Evolutionary conservation across 2,113 vertebrate genomes (phyloP), one percentile per base, ranked within the genome.

Genomic region (Siniperca knerii): DNA sequence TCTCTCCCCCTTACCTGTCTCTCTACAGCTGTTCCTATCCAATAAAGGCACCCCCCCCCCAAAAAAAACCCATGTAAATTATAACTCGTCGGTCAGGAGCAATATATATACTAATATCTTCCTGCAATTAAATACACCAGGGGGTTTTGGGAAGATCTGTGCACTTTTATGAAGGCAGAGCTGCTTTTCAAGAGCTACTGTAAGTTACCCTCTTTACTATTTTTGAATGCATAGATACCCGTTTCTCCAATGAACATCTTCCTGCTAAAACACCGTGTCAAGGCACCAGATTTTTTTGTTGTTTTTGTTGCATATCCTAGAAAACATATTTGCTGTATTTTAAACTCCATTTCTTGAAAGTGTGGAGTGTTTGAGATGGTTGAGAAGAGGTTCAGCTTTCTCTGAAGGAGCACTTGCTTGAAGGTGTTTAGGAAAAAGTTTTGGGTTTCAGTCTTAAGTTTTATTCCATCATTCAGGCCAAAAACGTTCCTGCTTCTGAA

Each of bases 371-470:
- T 48, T 61, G 57, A 60, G 40, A 40, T 2, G 15, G 16, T 60
- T 29, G 29, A 29, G 55, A 74, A 12, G 54, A 33, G 40, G 23
- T 70, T 25, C 25, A 12, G 4, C 4, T 18, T 11, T 54, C 66
- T 62, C 44, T 16, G 29, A 42, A 18, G 44, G n/a, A 44, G 8
- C 48, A 1, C 18, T 44, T 29, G 57, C 44, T 72, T 4, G 8
- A 46, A 54, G 55, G 35, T 55, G 69, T 65, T 71, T 21, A 44
- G 58, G 48, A 55, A 72, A 64, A 72, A 18, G 66, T 35, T 61
- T 50, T 25, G 77, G n/a, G 77, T 80, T 80, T 80, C 68, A 62
- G 35, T 71, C 11, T n/a, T 46, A 10, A 42, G 35, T 71, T 42
- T 20, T 29, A 20, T 55, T 74, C 69, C 69, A 35, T 46, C 20